phyloP scores from a whole-genome alignment of 2,797 vertebrate species.

The Periparus ater region DNA sequence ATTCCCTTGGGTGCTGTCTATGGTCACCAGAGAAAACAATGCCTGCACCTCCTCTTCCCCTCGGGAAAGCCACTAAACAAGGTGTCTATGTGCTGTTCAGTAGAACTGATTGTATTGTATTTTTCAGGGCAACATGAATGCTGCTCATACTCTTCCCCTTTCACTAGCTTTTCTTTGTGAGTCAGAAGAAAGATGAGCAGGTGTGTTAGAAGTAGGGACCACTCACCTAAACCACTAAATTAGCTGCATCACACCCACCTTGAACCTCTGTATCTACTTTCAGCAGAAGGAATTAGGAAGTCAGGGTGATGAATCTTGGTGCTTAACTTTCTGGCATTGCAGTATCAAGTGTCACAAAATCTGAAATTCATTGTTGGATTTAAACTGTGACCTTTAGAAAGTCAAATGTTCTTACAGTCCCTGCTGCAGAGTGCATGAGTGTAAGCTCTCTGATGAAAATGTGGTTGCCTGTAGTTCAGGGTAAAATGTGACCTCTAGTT shows the following conservation, averaged over 20 bases:
- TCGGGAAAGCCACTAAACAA: not conserved
- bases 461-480: not conserved
- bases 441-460: constrained; percentile 14
- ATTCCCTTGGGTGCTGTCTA: not conserved
- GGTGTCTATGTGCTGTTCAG: not conserved
- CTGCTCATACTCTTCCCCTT: not conserved
- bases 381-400: constrained; percentile 25
- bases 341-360: constrained; percentile 14
- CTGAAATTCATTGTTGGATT: constrained; percentile 9
- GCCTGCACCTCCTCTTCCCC: not conserved
- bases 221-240: not conserved
- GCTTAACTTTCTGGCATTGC: not conserved
- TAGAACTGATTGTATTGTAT: not conserved
- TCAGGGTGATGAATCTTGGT: not conserved
- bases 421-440: not conserved
- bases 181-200: not conserved
- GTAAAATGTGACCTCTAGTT: not conserved
- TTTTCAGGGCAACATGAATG: not conserved
- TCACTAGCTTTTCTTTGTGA: not conserved
- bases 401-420: not conserved
- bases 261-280: not conserved
- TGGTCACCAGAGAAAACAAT: not conserved
- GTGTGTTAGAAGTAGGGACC: not conserved
- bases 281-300: not conserved
- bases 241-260: not conserved